These are phyloP conservation scores for Melitaea athalia DNA, from an alignment of 2,888 invertebrate species.

Conservation along the genomic window DNA sequence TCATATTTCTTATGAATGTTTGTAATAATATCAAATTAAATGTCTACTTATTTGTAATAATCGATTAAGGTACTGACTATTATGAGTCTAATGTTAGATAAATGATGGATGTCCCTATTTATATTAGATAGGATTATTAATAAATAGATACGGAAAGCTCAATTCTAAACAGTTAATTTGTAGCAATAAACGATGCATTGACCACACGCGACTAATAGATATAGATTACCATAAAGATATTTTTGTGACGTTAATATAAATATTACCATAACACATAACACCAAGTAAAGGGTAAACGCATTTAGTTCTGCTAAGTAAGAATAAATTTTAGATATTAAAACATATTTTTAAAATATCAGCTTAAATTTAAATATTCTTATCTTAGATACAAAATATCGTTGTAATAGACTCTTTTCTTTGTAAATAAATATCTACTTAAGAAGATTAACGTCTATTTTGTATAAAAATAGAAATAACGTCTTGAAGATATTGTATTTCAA, in stretches of 20 bases:
- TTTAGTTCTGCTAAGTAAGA: slow-evolving; percentile 27
- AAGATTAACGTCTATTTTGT: slow-evolving; percentile 9
- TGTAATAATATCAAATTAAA: slow-evolving; percentile 12
- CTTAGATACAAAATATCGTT: slow-evolving; percentile 15
- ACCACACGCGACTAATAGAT: slow-evolving; percentile 30
- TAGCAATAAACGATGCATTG: slow-evolving; percentile 34
- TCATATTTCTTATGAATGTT: slow-evolving; percentile 33
- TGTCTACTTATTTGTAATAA: slow-evolving; percentile 6
- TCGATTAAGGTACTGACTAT: background rate
- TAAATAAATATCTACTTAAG: slow-evolving; percentile 26
- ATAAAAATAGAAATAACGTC: slow-evolving; percentile 14
- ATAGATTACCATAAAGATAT: slow-evolving; percentile 35
- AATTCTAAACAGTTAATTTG: slow-evolving; percentile 59
- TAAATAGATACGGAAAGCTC: slow-evolving; percentile 53
- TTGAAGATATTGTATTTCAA: slow-evolving; percentile 11
- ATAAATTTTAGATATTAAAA: slow-evolving; percentile 20
- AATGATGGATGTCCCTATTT: slow-evolving; percentile 30
- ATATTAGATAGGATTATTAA: slow-evolving; percentile 19
- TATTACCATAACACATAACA: slow-evolving; percentile 29
- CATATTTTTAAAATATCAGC: slow-evolving; percentile 30
- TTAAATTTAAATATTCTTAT: slow-evolving; percentile 17
- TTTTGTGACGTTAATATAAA: slow-evolving; percentile 36
- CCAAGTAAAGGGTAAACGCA: slow-evolving; percentile 35
- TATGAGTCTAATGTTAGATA: slow-evolving; percentile 7
- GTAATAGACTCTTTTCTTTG: slow-evolving; percentile 14